phyloP scores from a whole-genome alignment of 2,888 invertebrate genomes.

The Tiliacea citrago region DNA sequence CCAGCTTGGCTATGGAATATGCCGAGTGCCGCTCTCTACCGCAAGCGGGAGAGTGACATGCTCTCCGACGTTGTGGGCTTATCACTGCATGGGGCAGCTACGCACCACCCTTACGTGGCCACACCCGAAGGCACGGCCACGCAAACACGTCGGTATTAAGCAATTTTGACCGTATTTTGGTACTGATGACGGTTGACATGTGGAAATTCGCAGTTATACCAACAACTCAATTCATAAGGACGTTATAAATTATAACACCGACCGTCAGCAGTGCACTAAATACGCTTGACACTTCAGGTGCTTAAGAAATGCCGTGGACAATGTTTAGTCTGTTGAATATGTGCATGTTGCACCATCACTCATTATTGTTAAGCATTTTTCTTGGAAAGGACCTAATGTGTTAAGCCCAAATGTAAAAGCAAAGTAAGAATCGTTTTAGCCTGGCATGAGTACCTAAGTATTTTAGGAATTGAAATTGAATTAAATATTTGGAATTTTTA shows the following conservation, averaged over 20 bases:
- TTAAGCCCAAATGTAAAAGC: conserved; percentile 21
- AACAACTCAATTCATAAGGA: not conserved
- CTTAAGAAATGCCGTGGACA: not conserved
- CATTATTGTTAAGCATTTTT: not conserved
- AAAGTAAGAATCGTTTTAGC: not conserved
- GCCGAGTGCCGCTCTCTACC: conserved; percentile 91
- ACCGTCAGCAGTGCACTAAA: conserved; percentile 19
- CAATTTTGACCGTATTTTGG: conserved; percentile 13
- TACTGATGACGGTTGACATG: not conserved
- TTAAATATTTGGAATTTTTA: no score
- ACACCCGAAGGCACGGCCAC: conserved; percentile 77
- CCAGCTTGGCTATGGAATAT: conserved; percentile 94
- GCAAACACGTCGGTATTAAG: conserved; percentile 81
- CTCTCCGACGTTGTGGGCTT: conserved; percentile 92
- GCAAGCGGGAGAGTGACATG: conserved; percentile 87
- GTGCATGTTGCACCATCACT: not conserved
- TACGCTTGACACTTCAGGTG: conserved; percentile 15
- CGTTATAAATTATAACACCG: not conserved
- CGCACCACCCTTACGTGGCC: conserved; percentile 82
- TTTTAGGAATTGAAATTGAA: not conserved
- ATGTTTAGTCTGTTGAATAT: not conserved
- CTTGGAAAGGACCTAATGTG: conserved; percentile 13
- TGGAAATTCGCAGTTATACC: not conserved
- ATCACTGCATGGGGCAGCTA: conserved; percentile 89
- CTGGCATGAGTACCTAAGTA: not conserved